Conservation (phyloP, 2,797 vertebrate species). For the Phaenicophaeus curvirostris region DNA sequence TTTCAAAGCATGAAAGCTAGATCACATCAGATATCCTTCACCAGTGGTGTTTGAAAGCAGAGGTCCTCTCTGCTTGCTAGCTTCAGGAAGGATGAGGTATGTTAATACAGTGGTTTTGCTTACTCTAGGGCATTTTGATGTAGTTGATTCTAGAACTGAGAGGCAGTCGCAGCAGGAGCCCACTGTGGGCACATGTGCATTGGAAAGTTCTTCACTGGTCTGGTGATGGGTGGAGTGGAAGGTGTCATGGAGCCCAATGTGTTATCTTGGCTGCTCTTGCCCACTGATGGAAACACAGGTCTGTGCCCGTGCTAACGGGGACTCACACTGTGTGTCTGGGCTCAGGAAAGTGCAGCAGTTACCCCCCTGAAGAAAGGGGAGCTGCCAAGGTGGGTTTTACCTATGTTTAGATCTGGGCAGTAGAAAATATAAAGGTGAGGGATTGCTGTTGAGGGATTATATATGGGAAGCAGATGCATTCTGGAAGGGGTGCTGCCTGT, state of each 20-base stretch:
- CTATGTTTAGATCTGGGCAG: no score
- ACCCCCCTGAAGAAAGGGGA: background rate
- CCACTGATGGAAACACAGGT: background rate
- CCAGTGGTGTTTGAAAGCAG: background rate
- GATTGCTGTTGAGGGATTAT: background rate
- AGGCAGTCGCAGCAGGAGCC: background rate
- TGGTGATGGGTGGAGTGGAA: background rate
- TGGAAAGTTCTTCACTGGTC: background rate
- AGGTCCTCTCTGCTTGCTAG: background rate
- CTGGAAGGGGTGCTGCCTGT: background rate
- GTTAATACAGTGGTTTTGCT: background rate
- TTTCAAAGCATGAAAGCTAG: background rate
- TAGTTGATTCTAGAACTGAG: background rate
- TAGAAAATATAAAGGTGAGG: background rate
- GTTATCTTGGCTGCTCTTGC: background rate
- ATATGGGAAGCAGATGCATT: background rate
- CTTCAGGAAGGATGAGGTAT: background rate
- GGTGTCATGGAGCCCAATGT: background rate
- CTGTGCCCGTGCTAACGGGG: background rate
- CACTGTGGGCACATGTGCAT: background rate
- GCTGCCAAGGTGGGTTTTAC: background rate
- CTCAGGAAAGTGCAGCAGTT: background rate
- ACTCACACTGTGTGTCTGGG: background rate
- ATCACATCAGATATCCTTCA: background rate
- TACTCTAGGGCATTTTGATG: background rate